Conservation (phyloP, 2,797 vertebrate genomes). For the Platyrinchus mystaceus region DNA sequence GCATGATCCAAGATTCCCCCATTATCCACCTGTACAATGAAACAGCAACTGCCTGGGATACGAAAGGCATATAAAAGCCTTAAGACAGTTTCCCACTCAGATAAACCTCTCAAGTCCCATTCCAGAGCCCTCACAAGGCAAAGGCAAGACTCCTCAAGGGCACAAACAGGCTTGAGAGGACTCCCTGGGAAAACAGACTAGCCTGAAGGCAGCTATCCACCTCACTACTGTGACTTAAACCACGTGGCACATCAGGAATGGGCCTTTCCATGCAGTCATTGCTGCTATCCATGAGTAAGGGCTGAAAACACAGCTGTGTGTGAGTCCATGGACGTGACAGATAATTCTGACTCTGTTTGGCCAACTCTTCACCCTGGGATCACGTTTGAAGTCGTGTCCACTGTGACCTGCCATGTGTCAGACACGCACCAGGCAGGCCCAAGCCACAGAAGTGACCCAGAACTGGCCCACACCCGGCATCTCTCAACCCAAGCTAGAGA, state of each 20-base stretch:
- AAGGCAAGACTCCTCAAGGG: neutral
- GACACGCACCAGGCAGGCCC: neutral
- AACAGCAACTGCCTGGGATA: neutral
- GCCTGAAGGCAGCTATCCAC: neutral
- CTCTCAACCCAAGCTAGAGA: neutral
- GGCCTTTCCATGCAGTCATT: neutral
- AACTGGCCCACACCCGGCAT: neutral
- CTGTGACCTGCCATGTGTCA: neutral
- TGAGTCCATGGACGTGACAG: rapidly evolving
- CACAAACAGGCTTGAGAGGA: neutral
- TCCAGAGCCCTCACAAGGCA: neutral
- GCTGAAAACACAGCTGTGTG: neutral
- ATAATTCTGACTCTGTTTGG: neutral
- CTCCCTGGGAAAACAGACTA: neutral
- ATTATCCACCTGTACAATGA: neutral
- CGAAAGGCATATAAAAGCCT: neutral
- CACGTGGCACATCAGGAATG: rapidly evolving
- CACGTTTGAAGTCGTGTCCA: rapidly evolving
- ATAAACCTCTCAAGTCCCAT: neutral
- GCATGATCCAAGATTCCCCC: neutral
- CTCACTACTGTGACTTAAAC: neutral
- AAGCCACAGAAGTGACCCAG: neutral
- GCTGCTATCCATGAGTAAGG: neutral
- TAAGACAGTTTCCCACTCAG: neutral
- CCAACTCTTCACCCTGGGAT: neutral